Base-by-base conservation (phyloP, 2,797 vertebrate genomes). In the Ctenopoma kingsleyae region DNA sequence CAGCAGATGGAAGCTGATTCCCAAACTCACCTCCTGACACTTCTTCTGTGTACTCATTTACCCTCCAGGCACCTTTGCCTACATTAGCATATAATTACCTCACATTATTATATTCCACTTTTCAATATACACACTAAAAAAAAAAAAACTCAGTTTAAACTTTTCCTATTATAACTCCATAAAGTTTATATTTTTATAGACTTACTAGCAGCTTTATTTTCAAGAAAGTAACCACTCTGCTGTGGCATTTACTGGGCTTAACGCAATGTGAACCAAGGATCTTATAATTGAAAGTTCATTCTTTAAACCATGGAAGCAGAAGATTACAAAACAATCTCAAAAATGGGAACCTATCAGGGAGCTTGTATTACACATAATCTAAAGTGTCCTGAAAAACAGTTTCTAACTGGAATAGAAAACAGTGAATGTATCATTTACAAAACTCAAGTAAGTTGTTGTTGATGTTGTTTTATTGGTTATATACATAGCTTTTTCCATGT, bases 1-100 rank as follows among this genome's bases (percentile, higher is more conserved):
- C 51, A 77, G 74, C 91, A 91, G 89, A 91, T 91, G 89, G 90
- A 53, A 67, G 76, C 82, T 70, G 75, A 89, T 89, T 87, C 68
- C 44, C 22, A 13, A 47, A 38, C 71, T 88, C 88, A 90, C 91
- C 90, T 87, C 43, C 73, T 81, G 89, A 88, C 88, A 76, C 68
- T 43, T 67, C 70, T 79, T 65, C 75, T 82, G 76, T 90, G 86
- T 87, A 78, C 74, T 67, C 67, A n/a, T 78, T 90, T 91, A 87
- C 81, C 89, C 90, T 85, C 78, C 59, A 75, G 87, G 75, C 89
- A 81, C 84, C 74, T 81, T 67, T 9, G 71, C 71, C 48, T 82
- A 67, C 36, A 91, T 90, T 85, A 86, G 75, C 89, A 90, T 90
- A 74, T 25, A 66, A 82, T 91, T 87, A 88, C 67, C 50, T 66